Conservation (phyloP, 2,113 vertebrate species). For the Centropus unirufus region DNA sequence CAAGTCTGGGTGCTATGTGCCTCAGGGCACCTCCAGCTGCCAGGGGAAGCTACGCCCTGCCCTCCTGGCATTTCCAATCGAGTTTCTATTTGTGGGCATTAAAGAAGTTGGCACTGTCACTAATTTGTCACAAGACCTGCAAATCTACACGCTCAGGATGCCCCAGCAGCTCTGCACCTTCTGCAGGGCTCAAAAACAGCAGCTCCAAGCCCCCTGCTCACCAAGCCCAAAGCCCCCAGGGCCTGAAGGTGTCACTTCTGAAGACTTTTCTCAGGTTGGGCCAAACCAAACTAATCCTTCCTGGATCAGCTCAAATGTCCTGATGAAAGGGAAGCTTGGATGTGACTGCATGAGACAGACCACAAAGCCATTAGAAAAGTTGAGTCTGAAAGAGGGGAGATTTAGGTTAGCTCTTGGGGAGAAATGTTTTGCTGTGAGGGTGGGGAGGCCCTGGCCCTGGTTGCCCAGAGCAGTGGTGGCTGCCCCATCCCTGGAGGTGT, state of each 20-base stretch:
- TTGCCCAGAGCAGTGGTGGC: too few species aligned
- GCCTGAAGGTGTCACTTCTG: not conserved
- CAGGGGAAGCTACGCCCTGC: not conserved
- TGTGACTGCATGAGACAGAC: not conserved
- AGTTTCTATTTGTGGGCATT: not conserved
- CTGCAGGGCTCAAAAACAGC: fast-evolving
- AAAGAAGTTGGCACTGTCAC: not conserved
- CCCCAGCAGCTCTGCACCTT: not conserved
- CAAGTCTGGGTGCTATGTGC: not conserved
- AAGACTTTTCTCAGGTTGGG: not conserved
- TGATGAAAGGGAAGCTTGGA: not conserved
- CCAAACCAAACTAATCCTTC: not conserved
- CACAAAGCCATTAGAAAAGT: not conserved
- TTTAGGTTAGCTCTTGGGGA: too few species aligned
- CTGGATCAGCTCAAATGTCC: not conserved
- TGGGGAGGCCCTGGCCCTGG: too few species aligned
- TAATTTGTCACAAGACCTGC: not conserved
- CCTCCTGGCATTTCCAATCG: not conserved
- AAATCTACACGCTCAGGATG: not conserved
- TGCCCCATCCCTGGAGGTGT: too few species aligned
- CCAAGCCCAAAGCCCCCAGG: not conserved
- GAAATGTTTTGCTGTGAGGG: too few species aligned
- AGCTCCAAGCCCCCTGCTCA: not conserved
- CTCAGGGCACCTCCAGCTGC: not conserved
- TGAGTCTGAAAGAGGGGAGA: not conserved